Evolutionary conservation across 2,113 vertebrate species (phyloP), one percentile per base, ranked within the genome.

Genomic region (Coryphaenoides rupestris): DNA sequence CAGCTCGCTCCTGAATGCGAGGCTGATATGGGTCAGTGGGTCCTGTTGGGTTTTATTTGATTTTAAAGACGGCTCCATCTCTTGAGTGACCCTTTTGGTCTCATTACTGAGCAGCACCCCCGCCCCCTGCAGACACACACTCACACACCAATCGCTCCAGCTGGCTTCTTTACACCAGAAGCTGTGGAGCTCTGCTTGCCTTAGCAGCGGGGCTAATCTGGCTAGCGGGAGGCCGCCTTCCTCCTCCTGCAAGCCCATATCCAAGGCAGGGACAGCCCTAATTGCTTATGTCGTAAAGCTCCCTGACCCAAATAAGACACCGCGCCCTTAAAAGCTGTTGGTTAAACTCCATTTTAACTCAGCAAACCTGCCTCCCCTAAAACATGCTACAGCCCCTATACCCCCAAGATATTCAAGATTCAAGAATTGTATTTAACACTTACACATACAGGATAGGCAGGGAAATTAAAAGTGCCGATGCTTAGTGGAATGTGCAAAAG

Each of bases 251-350:
- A 78, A 87, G 75, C 74, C 13, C 63, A 69, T 77, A 76, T 81
- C 76, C 72, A 80, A 78, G 73, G 71, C 75, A 69, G 72, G 66
- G 75, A 67, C 52, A 33, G 10, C 58, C 78, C 86, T 92, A 91
- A 92, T 92, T 91, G 88, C 88, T 89, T 87, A 74, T 90, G 90
- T 89, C 89, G 73, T 91, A 91, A 91, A 92, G 88, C 87, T 87
- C 81, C 62, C 84, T 89, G 89, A 88, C 88, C 89, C 84, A 87
- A 86, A 90, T 90, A 88, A 92, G 87, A 82, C 78, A 62, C 76
- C 69, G 69, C 70, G 74, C 68, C 54, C 72, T n/a, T 75, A 81
- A 89, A 91, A 88, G 84, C 89, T 87, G 85, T 64, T 60, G 72
- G 76, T 84, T 90, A 90, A 91, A 49, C 79, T 87, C 87, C 90